These are phyloP conservation scores for Pomatorhinus ruficollis DNA, from an alignment of 2,113 vertebrate genomes.

Conservation along the genomic window DNA sequence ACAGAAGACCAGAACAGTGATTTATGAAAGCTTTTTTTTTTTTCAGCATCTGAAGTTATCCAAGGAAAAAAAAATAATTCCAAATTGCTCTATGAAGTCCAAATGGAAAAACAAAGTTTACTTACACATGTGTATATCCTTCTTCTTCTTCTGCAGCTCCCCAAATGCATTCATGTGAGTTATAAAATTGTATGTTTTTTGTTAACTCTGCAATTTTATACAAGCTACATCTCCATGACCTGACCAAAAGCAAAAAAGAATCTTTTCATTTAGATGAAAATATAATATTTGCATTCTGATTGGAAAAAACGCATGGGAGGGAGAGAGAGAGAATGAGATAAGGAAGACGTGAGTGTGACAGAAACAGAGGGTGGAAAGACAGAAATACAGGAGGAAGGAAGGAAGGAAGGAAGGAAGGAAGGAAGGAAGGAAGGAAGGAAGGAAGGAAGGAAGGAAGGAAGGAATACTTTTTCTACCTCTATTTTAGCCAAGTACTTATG, in stretches of 20 bases:
- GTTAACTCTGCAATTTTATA: neutral
- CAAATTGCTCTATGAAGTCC: neutral
- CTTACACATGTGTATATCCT: neutral
- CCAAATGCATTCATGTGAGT: neutral
- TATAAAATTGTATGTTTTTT: neutral
- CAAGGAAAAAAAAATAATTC: neutral
- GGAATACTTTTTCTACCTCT: neutral
- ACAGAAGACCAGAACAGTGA: neutral
- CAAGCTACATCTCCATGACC: neutral
- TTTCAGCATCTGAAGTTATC: neutral
- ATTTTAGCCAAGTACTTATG: neutral
- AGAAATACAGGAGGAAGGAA: neutral
- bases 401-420: neutral
- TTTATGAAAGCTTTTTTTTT: neutral
- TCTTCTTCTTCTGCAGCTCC: neutral
- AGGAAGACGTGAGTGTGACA: accelerated
- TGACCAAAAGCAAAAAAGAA: neutral
- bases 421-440: neutral
- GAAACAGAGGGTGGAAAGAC: neutral
- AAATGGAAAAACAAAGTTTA: neutral
- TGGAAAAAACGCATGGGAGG: neutral
- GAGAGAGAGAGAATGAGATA: neutral
- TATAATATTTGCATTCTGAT: neutral
- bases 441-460: neutral
- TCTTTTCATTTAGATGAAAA: neutral